These are phyloP conservation scores for Enteromius treurensis DNA, from an alignment of 2,797 vertebrate genomes.

Conservation along the genomic window DNA sequence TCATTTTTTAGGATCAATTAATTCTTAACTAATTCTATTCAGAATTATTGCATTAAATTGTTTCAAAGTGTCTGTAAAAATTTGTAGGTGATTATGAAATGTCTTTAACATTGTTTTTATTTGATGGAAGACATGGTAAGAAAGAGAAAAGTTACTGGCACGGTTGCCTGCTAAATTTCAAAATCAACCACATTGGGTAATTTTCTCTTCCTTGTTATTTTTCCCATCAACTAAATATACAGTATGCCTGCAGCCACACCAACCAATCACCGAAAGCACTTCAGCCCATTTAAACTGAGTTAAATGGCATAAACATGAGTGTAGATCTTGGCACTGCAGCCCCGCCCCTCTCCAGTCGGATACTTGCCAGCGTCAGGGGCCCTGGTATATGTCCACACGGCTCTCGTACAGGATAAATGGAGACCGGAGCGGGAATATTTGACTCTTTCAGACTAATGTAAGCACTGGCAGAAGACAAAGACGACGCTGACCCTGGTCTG, in stretches of 20 bases:
- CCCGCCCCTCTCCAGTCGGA: conserved; percentile 51
- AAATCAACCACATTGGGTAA: not conserved
- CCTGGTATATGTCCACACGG: conserved; percentile 71
- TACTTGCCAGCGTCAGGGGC: conserved; percentile 72
- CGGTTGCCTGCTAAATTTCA: conserved; percentile 22
- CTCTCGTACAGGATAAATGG: conserved; percentile 71
- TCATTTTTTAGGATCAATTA: not conserved
- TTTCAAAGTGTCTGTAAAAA: not conserved
- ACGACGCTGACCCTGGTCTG: conserved; percentile 74
- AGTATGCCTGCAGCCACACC: conserved; percentile 22
- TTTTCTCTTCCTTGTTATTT: conserved; percentile 27
- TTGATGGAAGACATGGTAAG: not conserved
- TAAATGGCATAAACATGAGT: conserved; percentile 28
- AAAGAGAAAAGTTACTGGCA: not conserved
- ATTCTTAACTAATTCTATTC: not conserved
- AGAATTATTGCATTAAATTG: not conserved
- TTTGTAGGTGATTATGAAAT: not conserved
- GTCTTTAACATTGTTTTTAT: conserved; percentile 12
- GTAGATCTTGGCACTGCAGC: conserved; percentile 4
- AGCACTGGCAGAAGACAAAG: conserved; percentile 82
- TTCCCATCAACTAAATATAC: conserved; percentile 5
- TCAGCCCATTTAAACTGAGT: conserved; percentile 22
- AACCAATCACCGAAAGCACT: conserved; percentile 22
- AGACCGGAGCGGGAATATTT: conserved; percentile 71
- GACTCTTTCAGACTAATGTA: conserved; percentile 81